These are phyloP conservation scores for Poeciliopsis prolifica DNA, from an alignment of 2,113 vertebrate genomes.

Conservation along the genomic window DNA sequence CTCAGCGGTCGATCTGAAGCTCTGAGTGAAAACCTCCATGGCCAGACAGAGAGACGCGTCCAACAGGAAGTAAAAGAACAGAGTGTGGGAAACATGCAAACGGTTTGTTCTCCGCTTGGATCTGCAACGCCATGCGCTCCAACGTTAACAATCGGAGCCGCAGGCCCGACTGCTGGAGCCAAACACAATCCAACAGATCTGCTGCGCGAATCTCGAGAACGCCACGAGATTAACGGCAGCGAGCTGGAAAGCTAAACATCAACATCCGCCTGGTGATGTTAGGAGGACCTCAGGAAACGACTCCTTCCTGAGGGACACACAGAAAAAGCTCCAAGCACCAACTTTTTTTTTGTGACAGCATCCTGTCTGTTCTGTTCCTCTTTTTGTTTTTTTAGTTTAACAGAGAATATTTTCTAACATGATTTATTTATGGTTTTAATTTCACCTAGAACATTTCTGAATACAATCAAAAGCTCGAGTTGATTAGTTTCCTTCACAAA, in stretches of 20 bases:
- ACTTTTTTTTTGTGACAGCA: neutral
- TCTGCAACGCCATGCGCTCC: neutral
- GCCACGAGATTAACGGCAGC: constrained; percentile 39
- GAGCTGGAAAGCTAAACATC: constrained; percentile 62
- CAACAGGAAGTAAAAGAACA: constrained; percentile 25
- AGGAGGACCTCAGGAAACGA: constrained; percentile 65
- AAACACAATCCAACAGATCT: constrained; percentile 46
- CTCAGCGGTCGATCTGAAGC: constrained; percentile 18
- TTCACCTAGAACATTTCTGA: constrained; percentile 2
- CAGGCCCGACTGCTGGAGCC: constrained; percentile 5
- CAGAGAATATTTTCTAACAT: neutral
- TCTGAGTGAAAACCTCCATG: neutral
- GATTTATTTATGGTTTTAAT: neutral
- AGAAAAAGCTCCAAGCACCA: constrained; percentile 19
- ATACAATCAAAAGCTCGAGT: neutral
- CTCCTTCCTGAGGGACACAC: constrained; percentile 49
- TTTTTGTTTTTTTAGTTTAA: constrained; percentile 7
- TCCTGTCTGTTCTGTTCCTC: neutral
- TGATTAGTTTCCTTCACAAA: neutral
- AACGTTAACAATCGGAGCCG: constrained; percentile 11
- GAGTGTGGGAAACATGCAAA: neutral
- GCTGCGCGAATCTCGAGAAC: constrained; percentile 52
- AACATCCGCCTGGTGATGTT: constrained; percentile 61
- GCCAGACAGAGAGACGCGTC: constrained; percentile 11
- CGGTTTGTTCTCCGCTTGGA: neutral